Conservation (phyloP, 2,113 vertebrate genomes). For the Cygnus buccinator region DNA sequence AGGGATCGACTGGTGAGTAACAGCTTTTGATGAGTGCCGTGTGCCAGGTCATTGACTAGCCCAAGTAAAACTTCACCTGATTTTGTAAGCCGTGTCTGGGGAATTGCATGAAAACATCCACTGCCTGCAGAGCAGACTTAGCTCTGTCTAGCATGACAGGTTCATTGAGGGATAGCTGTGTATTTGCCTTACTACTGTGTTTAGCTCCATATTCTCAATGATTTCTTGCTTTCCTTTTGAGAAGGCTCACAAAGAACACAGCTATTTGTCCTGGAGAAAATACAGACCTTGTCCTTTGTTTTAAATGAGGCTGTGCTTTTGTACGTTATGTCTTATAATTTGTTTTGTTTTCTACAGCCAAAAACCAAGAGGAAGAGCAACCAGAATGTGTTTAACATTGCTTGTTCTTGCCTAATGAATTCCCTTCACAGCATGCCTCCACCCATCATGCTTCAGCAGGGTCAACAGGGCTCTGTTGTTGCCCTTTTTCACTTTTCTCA, state of each 20-base stretch:
- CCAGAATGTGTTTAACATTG: neutral
- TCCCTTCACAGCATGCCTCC: conserved; percentile 53
- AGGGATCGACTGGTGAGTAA: conserved; percentile 87
- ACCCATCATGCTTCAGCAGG: neutral
- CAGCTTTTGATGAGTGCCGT: accelerated
- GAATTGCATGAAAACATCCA: neutral
- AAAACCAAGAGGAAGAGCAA: neutral
- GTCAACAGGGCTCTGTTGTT: neutral
- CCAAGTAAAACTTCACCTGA: neutral
- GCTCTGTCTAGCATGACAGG: neutral
- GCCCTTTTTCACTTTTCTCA: neutral
- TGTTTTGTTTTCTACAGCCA: conserved; percentile 26
- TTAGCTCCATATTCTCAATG: neutral
- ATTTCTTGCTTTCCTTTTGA: neutral
- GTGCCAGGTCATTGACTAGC: neutral
- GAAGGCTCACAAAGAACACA: neutral
- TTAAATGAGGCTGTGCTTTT: neutral
- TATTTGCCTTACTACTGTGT: neutral
- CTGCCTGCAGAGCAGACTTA: neutral
- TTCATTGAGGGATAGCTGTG: neutral
- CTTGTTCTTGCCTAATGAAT: neutral
- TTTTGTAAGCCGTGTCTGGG: accelerated
- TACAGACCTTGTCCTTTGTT: neutral
- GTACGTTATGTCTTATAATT: neutral
- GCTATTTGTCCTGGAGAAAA: neutral